A percentile compares a stretch with the other conserved stretches of the same genome.
Evolutionary conservation across 2,888 invertebrate species (phyloP).

Genomic region (Eupithecia subfuscata): DNA sequence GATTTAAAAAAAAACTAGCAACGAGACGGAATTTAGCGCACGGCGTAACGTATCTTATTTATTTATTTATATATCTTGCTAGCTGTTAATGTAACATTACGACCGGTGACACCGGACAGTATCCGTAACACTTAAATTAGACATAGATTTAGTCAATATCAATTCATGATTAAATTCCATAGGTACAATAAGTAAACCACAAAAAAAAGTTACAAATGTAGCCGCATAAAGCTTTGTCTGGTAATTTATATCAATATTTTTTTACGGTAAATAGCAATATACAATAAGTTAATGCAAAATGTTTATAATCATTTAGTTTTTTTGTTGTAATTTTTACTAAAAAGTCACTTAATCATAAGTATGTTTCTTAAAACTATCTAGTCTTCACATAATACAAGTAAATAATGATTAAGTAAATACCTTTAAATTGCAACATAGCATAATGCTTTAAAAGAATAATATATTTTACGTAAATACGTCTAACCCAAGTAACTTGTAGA

Average conservation of each 20-base stretch:
- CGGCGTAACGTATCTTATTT: no score
- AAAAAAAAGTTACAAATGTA: background rate
- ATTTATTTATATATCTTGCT: no score
- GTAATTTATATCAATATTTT: background rate
- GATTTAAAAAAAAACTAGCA: no score
- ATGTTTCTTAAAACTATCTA: conserved; percentile 32
- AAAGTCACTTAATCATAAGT: conserved; percentile 42
- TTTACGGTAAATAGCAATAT: background rate
- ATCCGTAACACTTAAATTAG: conserved; percentile 43
- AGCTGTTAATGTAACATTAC: no score
- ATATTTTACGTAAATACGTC: background rate
- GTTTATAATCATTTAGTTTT: background rate
- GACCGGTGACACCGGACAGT: no score
- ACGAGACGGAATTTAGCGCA: no score
- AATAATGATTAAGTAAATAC: background rate
- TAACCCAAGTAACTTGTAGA: background rate
- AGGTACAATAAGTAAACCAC: conserved; percentile 20
- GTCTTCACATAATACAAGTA: background rate
- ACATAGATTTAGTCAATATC: conserved; percentile 41
- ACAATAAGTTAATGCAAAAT: background rate
- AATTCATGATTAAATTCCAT: conserved; percentile 49
- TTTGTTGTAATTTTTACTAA: background rate
- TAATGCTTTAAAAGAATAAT: background rate
- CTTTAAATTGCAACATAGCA: conserved; percentile 13
- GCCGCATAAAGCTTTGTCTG: background rate